phyloP scores from a whole-genome alignment of 1,140 invertebrate species.

The Phymorhynchus buccinoides region DNA sequence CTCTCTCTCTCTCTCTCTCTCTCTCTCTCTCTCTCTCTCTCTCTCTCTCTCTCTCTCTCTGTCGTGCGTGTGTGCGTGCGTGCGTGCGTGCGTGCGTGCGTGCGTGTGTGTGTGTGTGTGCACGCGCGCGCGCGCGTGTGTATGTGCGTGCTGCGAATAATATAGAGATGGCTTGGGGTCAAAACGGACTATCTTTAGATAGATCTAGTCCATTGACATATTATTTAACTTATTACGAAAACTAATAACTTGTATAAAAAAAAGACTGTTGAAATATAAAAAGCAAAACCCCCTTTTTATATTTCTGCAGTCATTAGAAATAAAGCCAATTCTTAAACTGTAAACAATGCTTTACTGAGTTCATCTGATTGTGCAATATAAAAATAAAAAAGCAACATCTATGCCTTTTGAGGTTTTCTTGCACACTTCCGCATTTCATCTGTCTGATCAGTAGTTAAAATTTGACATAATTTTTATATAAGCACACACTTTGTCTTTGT shows the following conservation, averaged over 20 bases:
- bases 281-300: too few species aligned
- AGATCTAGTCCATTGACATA: too few species aligned
- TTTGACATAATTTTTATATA: background rate
- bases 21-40: background rate
- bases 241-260: too few species aligned
- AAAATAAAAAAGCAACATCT: background rate
- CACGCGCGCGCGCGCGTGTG: background rate
- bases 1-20: background rate
- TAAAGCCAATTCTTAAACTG: background rate
- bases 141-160: too few species aligned
- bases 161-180: too few species aligned
- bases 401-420: background rate
- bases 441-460: background rate
- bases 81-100: conserved; percentile 1
- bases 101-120: conserved; percentile 19
- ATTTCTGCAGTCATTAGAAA: too few species aligned
- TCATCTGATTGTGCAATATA: background rate
- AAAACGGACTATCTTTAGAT: too few species aligned
- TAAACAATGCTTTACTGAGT: background rate
- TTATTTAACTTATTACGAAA: too few species aligned
- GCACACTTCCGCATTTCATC: background rate
- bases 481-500: too few species aligned
- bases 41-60: background rate
- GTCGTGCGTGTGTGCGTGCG: background rate
- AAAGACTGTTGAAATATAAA: too few species aligned